Percentiles rank a stretch among this genome's conserved stretches.
phyloP scores from a whole-genome alignment of 1,140 invertebrate genomes.

The Campoletis sonorensis region DNA sequence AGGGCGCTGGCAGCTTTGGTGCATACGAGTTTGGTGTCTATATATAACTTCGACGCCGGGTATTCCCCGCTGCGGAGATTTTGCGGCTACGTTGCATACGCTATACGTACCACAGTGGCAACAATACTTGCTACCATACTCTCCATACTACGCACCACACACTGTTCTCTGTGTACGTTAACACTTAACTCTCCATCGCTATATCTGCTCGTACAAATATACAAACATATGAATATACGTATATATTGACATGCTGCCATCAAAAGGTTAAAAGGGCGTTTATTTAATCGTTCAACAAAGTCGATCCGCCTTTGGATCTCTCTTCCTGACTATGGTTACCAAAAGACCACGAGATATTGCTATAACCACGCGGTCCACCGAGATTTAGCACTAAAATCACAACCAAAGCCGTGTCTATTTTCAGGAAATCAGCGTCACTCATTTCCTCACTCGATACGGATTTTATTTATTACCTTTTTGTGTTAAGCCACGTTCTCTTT shows the following conservation, averaged over 20 bases:
- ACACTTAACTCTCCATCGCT: too few relatives aligned
- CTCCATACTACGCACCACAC: neutral
- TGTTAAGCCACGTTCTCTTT: neutral
- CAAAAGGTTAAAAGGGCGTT: conserved; percentile 2
- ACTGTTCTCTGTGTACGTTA: neutral
- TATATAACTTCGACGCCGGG: conserved; percentile 31
- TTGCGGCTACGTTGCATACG: conserved; percentile 19
- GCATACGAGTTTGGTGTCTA: conserved; percentile 16
- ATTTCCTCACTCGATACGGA: conserved; percentile 14
- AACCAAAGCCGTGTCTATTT: neutral
- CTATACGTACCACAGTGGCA: neutral
- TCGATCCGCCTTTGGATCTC: neutral
- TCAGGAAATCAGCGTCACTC: conserved; percentile 12
- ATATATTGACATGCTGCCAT: neutral
- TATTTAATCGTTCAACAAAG: neutral
- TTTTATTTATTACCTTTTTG: neutral
- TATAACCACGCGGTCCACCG: conserved; percentile 19
- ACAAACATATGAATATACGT: neutral
- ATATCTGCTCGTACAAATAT: neutral
- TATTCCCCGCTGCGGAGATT: conserved; percentile 27
- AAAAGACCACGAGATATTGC: conserved; percentile 4
- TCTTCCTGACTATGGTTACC: neutral
- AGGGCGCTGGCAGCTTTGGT: conserved; percentile 23
- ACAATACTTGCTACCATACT: conserved; percentile 2
- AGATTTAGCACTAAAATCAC: conserved; percentile 30